A percentile compares a stretch with the other conserved stretches of the same genome.
Evolutionary conservation across 2,113 vertebrate species (phyloP).

Genomic region (Myxocyprinus asiaticus): DNA sequence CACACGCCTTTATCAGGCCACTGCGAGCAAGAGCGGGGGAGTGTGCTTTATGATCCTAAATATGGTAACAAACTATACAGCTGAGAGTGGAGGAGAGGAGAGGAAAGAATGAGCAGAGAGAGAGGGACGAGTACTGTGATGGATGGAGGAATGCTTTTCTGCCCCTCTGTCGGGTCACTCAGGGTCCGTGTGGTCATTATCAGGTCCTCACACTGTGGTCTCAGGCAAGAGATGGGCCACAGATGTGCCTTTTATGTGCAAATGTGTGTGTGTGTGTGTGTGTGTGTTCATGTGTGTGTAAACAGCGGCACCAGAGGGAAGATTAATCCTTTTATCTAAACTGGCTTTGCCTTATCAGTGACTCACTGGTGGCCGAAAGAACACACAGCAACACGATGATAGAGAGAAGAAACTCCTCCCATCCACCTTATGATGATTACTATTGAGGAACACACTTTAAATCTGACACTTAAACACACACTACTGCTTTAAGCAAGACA

Average conservation of each 20-base stretch:
- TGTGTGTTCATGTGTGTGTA: slow-evolving; percentile 35
- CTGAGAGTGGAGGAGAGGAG: background rate
- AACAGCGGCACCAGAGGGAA: slow-evolving; percentile 42
- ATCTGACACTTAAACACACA: too few species aligned
- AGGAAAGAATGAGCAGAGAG: too few species aligned
- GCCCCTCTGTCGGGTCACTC: background rate
- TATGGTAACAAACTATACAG: slow-evolving; percentile 14
- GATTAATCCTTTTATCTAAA: slow-evolving; percentile 70
- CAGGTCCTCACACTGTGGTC: background rate
- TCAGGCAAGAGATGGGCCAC: background rate
- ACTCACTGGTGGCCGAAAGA: slow-evolving; percentile 48
- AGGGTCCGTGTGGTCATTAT: slow-evolving; percentile 13
- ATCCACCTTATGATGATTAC: too few species aligned
- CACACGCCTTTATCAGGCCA: slow-evolving; percentile 34
- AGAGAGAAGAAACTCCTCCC: too few species aligned
- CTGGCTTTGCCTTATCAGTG: slow-evolving; percentile 64
- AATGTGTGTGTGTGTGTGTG: slow-evolving; percentile 38
- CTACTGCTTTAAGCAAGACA: too few species aligned
- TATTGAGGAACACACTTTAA: too few species aligned
- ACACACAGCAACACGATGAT: too few species aligned
- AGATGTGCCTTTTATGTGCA: too few species aligned
- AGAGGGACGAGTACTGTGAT: too few species aligned
- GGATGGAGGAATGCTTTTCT: too few species aligned
- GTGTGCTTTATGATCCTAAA: slow-evolving; percentile 1
- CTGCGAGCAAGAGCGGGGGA: background rate